These are phyloP conservation scores for Tragelaphus buxtoni DNA, from an alignment of 2,113 vertebrate genomes.

Conservation along the genomic window DNA sequence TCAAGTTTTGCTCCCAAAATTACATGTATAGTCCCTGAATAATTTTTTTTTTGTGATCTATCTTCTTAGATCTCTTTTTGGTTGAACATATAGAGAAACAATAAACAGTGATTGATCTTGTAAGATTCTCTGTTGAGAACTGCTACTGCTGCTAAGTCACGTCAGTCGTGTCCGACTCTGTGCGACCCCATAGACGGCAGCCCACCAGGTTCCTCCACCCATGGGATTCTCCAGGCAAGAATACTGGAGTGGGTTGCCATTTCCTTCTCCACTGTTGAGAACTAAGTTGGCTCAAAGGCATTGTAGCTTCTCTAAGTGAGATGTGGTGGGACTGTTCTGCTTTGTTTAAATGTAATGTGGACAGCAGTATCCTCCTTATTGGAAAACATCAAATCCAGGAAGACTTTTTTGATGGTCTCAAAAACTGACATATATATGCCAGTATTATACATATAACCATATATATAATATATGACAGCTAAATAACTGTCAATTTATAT, in stretches of 20 bases:
- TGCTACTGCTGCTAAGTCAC: too few relatives aligned
- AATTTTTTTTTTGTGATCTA: not conserved
- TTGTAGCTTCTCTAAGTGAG: not conserved
- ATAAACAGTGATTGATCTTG: not conserved
- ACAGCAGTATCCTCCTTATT: conserved; percentile 7
- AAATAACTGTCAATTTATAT: not conserved
- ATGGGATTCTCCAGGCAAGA: too few relatives aligned
- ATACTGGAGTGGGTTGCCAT: too few relatives aligned
- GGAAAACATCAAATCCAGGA: conserved; percentile 1
- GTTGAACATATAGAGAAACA: not conserved
- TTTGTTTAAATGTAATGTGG: conserved; percentile 16
- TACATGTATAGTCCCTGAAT: not conserved
- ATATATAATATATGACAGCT: not conserved
- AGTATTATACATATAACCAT: not conserved
- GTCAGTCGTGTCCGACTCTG: too few relatives aligned
- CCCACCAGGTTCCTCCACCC: too few relatives aligned
- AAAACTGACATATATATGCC: not conserved
- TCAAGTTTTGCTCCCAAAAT: conserved; percentile 21
- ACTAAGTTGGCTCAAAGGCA: not conserved
- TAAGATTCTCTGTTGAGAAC: conserved; percentile 36
- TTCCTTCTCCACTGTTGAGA: not conserved
- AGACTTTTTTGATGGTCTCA: not conserved
- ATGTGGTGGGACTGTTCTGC: not conserved
- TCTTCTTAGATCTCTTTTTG: not conserved
- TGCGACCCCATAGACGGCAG: too few relatives aligned